phyloP scores from a whole-genome alignment of 2,797 vertebrate species.

The Tympanoctomys barrerae region DNA sequence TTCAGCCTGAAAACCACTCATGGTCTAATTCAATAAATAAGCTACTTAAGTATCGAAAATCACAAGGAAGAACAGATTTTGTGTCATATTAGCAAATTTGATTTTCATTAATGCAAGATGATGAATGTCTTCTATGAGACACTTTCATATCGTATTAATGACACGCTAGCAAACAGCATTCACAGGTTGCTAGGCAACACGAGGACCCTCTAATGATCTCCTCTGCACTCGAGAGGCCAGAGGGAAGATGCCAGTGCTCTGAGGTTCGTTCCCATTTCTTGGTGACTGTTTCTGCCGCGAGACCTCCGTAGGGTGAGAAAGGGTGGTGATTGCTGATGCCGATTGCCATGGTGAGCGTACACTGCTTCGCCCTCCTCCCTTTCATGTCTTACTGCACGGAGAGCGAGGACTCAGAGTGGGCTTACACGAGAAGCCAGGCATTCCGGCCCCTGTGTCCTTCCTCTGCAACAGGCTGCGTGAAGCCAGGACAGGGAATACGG shows the following conservation, averaged over 20 bases:
- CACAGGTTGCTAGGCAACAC: conserved; percentile 83
- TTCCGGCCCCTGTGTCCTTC: not conserved
- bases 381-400: not conserved
- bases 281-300: conserved; percentile 74
- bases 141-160: conserved; percentile 84
- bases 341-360: not conserved
- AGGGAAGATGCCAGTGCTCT: conserved; percentile 82
- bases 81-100: conserved; percentile 82
- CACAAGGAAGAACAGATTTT: conserved; percentile 82
- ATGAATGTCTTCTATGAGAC: conserved; percentile 81
- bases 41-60: conserved; percentile 81
- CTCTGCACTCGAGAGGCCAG: conserved; percentile 80
- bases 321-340: conserved; percentile 1
- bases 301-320: conserved; percentile 16
- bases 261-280: conserved; percentile 79
- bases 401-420: not conserved
- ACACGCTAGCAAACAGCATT: conserved; percentile 83
- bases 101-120: conserved; percentile 85
- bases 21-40: conserved; percentile 82
- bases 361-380: not conserved
- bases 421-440: not conserved
- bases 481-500: not conserved
- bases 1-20: conserved; percentile 82
- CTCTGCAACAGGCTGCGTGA: not conserved
- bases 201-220: conserved; percentile 85